Conservation (phyloP, 2,888 invertebrate species). For the Allygus modestus region DNA sequence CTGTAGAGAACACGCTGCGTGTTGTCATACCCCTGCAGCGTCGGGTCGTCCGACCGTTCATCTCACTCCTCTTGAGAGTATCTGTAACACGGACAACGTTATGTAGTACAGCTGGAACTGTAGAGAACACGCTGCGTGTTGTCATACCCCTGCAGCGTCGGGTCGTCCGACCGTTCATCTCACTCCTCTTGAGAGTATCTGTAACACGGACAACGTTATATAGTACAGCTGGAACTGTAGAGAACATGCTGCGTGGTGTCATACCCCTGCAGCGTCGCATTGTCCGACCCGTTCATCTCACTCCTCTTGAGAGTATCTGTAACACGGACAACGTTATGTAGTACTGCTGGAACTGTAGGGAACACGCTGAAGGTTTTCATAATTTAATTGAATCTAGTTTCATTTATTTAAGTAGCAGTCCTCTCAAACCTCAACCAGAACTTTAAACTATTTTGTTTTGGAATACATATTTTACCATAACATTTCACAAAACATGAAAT, state of each 20-base stretch:
- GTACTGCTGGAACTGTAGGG: constrained; percentile 75
- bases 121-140: constrained; percentile 7
- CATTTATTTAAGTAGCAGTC: too few relatives aligned
- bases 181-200: neutral
- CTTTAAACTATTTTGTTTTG: too few relatives aligned
- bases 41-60: constrained; percentile 68
- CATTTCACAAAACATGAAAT: too few relatives aligned
- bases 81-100: neutral
- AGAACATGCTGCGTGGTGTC: constrained; percentile 66
- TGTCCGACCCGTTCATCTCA: constrained; percentile 46
- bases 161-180: constrained; percentile 27
- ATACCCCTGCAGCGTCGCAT: constrained; percentile 10
- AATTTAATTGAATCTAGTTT: too few relatives aligned
- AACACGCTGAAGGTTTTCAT: too few relatives aligned
- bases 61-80: constrained; percentile 1
- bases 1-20: constrained; percentile 67
- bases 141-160: neutral
- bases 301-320: neutral
- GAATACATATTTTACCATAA: too few relatives aligned
- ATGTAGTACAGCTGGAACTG: neutral
- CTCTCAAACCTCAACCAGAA: too few relatives aligned
- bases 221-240: constrained; percentile 56
- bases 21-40: constrained; percentile 3
- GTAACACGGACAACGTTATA: neutral
- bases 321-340: constrained; percentile 73